Percentiles rank a stretch among this genome's conserved stretches.
These are phyloP conservation scores for Aramus guarauna DNA, from an alignment of 2,113 vertebrate species.

Conservation along the genomic window DNA sequence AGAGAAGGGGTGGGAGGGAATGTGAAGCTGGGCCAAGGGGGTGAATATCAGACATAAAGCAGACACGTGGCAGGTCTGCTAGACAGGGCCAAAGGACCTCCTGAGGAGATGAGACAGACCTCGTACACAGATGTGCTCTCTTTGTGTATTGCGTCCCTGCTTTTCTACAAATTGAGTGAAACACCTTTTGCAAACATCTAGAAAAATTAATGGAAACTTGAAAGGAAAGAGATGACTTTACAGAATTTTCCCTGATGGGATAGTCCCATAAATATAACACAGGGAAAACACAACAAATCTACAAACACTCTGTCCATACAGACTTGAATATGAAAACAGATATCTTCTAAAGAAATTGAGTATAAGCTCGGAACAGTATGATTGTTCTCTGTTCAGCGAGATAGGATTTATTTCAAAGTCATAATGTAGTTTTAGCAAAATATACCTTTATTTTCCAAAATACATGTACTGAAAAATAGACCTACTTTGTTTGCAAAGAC, in stretches of 20 bases:
- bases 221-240: background rate
- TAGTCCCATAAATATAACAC: background rate
- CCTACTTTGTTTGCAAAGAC: background rate
- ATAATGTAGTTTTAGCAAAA: background rate
- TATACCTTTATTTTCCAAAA: background rate
- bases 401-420: background rate
- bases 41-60: background rate
- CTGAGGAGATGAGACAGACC: background rate
- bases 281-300: background rate
- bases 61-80: background rate
- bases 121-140: background rate
- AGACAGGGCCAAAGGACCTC: background rate
- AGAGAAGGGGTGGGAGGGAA: background rate
- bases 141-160: background rate
- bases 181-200: background rate
- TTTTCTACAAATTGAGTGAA: background rate
- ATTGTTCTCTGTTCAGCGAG: background rate
- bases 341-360: fast-evolving
- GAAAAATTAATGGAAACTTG: background rate
- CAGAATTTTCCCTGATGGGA: background rate
- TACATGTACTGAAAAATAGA: background rate
- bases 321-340: background rate
- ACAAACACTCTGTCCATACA: background rate
- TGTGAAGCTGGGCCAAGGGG: background rate
- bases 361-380: background rate